A percentile compares a stretch with the other conserved stretches of the same genome.
Conservation (phyloP, 2,113 vertebrate genomes). For the Cephalopholis sonnerati region DNA sequence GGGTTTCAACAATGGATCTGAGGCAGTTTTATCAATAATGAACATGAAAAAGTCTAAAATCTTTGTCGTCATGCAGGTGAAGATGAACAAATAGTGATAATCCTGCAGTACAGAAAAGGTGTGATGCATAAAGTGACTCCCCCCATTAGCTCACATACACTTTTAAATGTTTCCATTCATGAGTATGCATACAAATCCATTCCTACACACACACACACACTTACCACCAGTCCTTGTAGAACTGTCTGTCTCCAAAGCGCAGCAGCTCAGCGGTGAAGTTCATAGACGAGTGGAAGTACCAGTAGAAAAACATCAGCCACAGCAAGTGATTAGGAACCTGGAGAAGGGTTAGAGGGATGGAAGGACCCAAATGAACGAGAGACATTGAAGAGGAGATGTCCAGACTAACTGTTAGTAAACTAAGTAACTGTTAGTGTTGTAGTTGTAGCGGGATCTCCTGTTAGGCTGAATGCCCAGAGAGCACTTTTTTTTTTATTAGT, state of each 20-base stretch:
- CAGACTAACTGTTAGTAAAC: background rate
- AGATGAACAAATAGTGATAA: background rate
- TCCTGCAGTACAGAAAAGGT: background rate
- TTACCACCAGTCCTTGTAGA: conserved; percentile 97
- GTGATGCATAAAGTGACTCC: background rate
- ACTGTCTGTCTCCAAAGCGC: conserved; percentile 93
- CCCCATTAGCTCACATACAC: background rate
- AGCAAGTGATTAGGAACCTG: conserved; percentile 95
- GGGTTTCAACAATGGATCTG: conserved; percentile 34
- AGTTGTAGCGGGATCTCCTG: no score
- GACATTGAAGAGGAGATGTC: background rate
- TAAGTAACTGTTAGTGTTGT: no score
- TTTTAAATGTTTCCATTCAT: background rate
- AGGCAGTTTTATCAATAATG: conserved; percentile 37
- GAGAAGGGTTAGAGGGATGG: background rate
- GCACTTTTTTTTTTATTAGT: no score
- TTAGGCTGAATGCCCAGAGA: no score
- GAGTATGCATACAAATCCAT: background rate
- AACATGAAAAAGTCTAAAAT: conserved; percentile 9
- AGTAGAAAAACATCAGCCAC: conserved; percentile 97
- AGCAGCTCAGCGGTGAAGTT: conserved; percentile 91
- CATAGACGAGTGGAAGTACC: conserved; percentile 93
- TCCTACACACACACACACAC: conserved; percentile 47
- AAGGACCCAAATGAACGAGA: background rate
- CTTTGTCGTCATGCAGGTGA: background rate